These are phyloP conservation scores for Scytalopus superciliaris DNA, from an alignment of 2,113 vertebrate species.

Conservation along the genomic window DNA sequence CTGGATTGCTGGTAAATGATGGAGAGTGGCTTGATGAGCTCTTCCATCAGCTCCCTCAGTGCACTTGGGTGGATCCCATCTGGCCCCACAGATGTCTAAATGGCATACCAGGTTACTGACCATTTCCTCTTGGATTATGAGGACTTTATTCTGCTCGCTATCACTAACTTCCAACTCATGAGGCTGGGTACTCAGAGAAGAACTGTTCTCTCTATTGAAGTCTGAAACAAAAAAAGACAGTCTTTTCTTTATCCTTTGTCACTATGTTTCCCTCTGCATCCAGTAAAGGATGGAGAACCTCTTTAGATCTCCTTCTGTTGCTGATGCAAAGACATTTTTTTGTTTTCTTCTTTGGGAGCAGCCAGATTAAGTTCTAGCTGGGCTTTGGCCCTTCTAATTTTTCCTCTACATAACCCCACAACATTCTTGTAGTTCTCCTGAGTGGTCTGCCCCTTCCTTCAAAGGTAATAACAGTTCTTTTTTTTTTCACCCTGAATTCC, in stretches of 20 bases:
- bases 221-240: background rate
- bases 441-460: background rate
- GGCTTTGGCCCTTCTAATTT: background rate
- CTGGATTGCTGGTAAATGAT: background rate
- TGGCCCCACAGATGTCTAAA: fast-evolving
- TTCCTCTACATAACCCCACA: background rate
- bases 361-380: background rate
- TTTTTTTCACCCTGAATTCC: background rate
- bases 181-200: background rate
- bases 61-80: too few species aligned
- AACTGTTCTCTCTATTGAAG: background rate
- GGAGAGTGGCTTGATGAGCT: background rate
- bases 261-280: background rate
- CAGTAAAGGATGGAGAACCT: background rate
- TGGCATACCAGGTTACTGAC: background rate
- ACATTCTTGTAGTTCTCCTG: background rate
- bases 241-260: background rate
- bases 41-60: background rate
- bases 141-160: background rate
- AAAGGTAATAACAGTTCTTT: background rate
- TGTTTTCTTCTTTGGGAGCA: background rate
- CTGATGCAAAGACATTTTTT: fast-evolving
- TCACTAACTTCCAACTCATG: background rate
- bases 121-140: background rate
- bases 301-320: background rate